phyloP scores from a whole-genome alignment of 2,888 invertebrate species.

The Pycnomerus fuliginosus region DNA sequence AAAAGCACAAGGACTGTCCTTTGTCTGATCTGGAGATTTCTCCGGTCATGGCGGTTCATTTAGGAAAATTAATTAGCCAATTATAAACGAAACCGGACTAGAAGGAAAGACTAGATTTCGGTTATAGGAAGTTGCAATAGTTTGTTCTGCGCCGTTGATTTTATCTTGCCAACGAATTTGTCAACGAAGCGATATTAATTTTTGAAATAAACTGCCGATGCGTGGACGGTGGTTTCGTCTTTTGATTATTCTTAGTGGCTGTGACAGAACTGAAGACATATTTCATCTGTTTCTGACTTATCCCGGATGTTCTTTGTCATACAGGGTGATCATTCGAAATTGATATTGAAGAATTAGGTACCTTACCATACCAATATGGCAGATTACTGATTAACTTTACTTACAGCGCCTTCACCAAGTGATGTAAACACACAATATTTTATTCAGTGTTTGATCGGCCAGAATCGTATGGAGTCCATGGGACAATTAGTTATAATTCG shows the following conservation, averaged over 20 bases:
- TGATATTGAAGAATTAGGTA: too few species aligned
- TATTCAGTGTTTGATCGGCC: too few species aligned
- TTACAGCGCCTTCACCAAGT: too few species aligned
- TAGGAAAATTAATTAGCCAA: constrained; percentile 52
- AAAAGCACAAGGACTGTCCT: constrained; percentile 36
- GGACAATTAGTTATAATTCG: too few species aligned
- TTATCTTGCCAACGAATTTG: constrained; percentile 44
- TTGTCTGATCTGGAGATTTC: constrained; percentile 40
- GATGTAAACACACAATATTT: too few species aligned
- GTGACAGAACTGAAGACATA: too few species aligned
- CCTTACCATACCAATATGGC: too few species aligned
- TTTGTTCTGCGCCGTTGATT: constrained; percentile 43
- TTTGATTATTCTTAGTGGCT: constrained; percentile 12
- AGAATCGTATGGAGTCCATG: too few species aligned
- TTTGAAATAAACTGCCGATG: constrained; percentile 26
- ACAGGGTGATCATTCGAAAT: too few species aligned
- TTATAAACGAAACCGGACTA: constrained; percentile 45
- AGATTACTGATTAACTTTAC: too few species aligned
- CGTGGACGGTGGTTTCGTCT: constrained; percentile 13
- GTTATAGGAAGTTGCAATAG: constrained; percentile 31
- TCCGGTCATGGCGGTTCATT: constrained; percentile 47
- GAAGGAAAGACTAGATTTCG: constrained; percentile 27
- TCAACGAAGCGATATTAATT: constrained; percentile 45
- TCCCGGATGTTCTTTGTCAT: too few species aligned
- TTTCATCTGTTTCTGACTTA: too few species aligned